Evolutionary conservation across 53 echinoderm and acorn worm species (phyloP), one percentile per base, ranked within the genome.

Genomic region (Stichopus horrens): DNA sequence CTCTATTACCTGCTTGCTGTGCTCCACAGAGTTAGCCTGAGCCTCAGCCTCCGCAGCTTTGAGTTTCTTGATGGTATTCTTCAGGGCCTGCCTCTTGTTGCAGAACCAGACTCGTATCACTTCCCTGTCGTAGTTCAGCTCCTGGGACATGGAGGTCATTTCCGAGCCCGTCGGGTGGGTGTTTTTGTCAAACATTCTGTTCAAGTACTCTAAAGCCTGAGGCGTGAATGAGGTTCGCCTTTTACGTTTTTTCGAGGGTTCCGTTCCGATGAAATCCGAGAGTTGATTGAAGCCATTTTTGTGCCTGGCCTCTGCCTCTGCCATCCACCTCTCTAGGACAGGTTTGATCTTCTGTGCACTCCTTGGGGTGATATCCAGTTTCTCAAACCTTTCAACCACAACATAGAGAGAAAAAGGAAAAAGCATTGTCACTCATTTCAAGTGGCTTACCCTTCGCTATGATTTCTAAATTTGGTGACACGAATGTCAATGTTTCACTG

Each of bases 271-370:
- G 89, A 96, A 99, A 87, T 99, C 99, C 4, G 99, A 92, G 89
- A 99, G 93, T 89, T 95, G 99, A 76, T 94, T 94, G 16, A 99
- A 93, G 73, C 99, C 99, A 77, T 99, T 99, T 92, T 99, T 99
- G 92, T 99, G 99, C 55, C 99, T 87, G 88, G 96, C 99, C 90
- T 99, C 99, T 6, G 99, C 99, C 87, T 99, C 99, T 56, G 96
- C 93, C 99, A 99, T 99, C 99, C 99, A 99, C 13, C 99, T 86
- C 82, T 99, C 99, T 58, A 99, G 76, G 55, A 99, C 99, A 7
- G 99, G 99, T 86, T 99, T 99, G 88, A 99, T 99, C 91, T 99
- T 99, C 93, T 99, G 99, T 55, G 99, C 99, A 86, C 99, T 99
- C 93, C 96, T 96, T 10, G 99, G 99, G 21, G 99, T 99, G 85